These are phyloP conservation scores for Catocala nupta DNA, from an alignment of 2,888 invertebrate species.

Conservation along the genomic window DNA sequence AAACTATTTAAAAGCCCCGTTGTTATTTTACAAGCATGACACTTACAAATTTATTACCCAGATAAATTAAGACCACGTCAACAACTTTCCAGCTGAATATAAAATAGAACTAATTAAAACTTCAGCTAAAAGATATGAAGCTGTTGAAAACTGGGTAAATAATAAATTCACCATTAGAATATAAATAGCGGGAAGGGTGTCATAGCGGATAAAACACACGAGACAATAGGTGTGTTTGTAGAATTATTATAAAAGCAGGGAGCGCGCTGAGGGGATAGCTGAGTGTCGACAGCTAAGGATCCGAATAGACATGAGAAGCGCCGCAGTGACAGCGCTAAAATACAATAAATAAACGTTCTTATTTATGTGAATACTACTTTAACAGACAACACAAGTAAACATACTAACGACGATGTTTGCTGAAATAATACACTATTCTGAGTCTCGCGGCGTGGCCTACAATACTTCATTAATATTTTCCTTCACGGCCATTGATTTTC, in stretches of 20 bases:
- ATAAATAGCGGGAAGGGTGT: constrained; percentile 21
- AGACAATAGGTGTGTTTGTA: constrained; percentile 36
- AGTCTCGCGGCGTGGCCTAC: constrained; percentile 21
- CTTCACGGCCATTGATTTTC: constrained; percentile 32
- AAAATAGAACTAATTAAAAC: constrained; percentile 5
- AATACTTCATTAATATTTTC: constrained; percentile 33
- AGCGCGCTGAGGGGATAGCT: constrained; percentile 38
- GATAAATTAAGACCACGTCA: constrained; percentile 9
- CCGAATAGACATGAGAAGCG: constrained; percentile 35
- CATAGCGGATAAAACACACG: constrained; percentile 31
- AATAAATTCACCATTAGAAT: constrained; percentile 16
- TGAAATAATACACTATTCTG: constrained; percentile 23
- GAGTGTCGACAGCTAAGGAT: constrained; percentile 42
- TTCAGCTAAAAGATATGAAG: neutral
- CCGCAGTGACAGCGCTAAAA: constrained; percentile 33
- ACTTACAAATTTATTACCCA: neutral
- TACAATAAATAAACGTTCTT: constrained; percentile 34
- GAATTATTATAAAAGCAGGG: constrained; percentile 44
- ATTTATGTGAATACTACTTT: constrained; percentile 29
- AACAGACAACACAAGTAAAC: constrained; percentile 30
- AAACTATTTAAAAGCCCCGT: constrained; percentile 4
- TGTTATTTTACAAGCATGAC: constrained; percentile 2
- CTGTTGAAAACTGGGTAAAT: neutral
- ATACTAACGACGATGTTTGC: constrained; percentile 20
- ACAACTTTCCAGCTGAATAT: constrained; percentile 2